A percentile compares a stretch with the other conserved stretches of the same genome.
phyloP scores from a whole-genome alignment of 2,113 vertebrate species.

The Formicarius rufipectus region DNA sequence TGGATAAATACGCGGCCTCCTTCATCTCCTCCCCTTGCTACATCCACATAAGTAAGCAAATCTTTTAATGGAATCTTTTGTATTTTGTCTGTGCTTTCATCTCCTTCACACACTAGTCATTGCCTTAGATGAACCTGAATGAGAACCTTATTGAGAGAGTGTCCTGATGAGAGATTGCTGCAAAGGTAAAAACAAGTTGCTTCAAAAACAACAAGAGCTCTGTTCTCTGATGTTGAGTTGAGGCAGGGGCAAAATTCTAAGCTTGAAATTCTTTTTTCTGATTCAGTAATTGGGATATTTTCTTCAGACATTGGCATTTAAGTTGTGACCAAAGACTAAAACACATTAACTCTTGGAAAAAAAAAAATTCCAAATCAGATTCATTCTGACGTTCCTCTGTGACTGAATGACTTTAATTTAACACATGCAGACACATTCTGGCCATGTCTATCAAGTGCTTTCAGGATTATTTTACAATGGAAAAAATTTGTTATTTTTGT shows the following conservation, averaged over 20 bases:
- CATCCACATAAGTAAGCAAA: background rate
- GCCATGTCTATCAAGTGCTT: background rate
- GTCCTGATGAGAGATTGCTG: background rate
- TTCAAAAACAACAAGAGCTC: background rate
- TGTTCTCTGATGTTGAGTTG: background rate
- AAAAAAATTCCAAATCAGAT: background rate
- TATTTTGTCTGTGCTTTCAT: background rate
- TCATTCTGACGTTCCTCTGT: background rate
- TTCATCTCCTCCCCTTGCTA: background rate
- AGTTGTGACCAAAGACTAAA: background rate
- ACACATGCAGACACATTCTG: background rate
- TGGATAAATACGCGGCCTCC: fast-evolving
- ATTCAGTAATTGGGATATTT: background rate
- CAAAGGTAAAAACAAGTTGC: background rate
- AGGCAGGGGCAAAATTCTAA: background rate
- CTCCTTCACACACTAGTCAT: background rate
- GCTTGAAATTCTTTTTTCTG: background rate
- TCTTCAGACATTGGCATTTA: background rate
- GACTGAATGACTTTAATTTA: background rate
- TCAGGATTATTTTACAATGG: background rate
- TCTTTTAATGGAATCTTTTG: background rate
- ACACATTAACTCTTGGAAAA: background rate
- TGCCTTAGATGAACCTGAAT: background rate
- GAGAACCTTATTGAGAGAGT: background rate
- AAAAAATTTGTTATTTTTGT: background rate